Evolutionary conservation across 2,797 vertebrate species (phyloP), one percentile per base, ranked within the genome.

Genomic region (Tenualosa thibaudeaui): DNA sequence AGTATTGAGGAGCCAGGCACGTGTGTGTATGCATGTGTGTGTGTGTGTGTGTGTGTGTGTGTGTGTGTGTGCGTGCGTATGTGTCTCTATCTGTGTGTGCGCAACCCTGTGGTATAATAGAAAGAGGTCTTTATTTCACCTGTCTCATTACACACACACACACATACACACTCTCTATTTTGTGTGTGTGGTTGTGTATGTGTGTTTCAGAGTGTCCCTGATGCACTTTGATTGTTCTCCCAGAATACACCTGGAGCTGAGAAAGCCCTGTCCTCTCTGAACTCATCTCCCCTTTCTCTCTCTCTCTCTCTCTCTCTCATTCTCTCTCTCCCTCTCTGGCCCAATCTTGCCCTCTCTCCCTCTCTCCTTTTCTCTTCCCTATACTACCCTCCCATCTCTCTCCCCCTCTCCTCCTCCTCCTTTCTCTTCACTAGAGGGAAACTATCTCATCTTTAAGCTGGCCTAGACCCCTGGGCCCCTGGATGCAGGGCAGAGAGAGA

Each of bases 191-290:
- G 2, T 15, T 26, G 8, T 65, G 60, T 65, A 17, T 75, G 82
- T 83, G 85, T 83, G 65, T 81, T 83, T 86, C 78, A 86, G 50
- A 83, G 75, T 86, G 85, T 86, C 81, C 65, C 85, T 82, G 60
- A 40, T 83, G 78, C 83, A 71, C 51, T n/a, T 68, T 86, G 85
- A 86, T 86, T 83, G 85, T 86, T 83, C 85, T 86, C 85, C 85
- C 85, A 86, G 82, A 82, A 86, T 86, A 54, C 85, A 86, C 85
- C 82, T 86, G 85, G 81, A 26, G 40, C 81, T 56, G 53, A 78
- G 85, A 86, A 82, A 86, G 83, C 26, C 75, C 51, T 68, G 54
- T 84, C 51, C 81, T 86, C 84, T 87, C n/a, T 85, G 81, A 86
- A 87, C 83, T 75, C 81, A 37, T 75, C 50, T 40, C n/a, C 60